Base-by-base conservation (phyloP, 2,888 invertebrate genomes). In the Dione vanillae region DNA sequence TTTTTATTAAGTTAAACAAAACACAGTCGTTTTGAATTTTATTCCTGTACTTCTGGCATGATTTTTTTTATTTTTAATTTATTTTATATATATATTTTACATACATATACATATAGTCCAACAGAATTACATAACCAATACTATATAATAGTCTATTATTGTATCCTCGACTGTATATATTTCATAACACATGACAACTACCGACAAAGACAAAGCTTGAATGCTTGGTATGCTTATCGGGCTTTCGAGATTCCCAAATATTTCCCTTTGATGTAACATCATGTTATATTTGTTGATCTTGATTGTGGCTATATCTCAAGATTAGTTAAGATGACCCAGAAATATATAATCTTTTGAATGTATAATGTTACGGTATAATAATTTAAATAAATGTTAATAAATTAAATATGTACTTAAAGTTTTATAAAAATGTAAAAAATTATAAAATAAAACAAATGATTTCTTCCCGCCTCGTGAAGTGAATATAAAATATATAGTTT, bases 191-290 rank as follows among this genome's bases (percentile, higher is more conserved):
- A n/a, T n/a, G n/a, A 56, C n/a, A 11, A 16, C 16, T 47, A 40
- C 56, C 37, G 56, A 56, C 56, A 56, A 56, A 56, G 54, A 37
- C 37, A 56, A 37, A 83, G 81, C 51, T 61, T 65, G 61, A 59
- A 59, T 11, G n/a, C 72, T 71, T 62, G 72, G 66, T 67, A 67
- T 37, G 56, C 70, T 75, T 72, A 69, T 72, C 65, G 72, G 59
- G 68, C 68, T 66, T 65, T 69, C 45, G 43, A 61, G 61, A 45
- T 61, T 16, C 61, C 45, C 67, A 65, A 74, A 65, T 65, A 71
- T 62, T 67, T 35, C 66, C 66, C 65, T 74, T 70, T 68, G 70
- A 70, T 51, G 66, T 69, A 65, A 56, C 67, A 67, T 72, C 69
- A 68, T 52, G 66, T 65, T 20, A 70, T 65, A 56, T 3, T 67